Conservation (phyloP, 2,888 invertebrate species). For the Spatulosminthurus flaviceps region DNA sequence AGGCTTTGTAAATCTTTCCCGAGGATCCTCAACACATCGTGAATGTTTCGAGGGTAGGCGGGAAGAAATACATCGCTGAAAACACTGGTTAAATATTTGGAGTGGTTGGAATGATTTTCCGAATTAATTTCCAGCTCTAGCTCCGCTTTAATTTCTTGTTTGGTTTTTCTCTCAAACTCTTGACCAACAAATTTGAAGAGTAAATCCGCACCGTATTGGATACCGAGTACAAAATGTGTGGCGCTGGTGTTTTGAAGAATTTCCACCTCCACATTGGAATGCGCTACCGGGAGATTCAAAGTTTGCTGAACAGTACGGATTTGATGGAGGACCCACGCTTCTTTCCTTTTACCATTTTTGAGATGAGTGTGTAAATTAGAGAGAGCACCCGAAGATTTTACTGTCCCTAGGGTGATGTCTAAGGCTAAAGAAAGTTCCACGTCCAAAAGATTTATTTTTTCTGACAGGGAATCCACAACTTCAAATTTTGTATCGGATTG, state of each 20-base stretch:
- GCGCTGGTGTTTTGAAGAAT: neutral
- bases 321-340: neutral
- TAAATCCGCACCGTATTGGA: neutral
- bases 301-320: neutral
- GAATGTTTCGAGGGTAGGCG: neutral
- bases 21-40: neutral
- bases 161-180: neutral
- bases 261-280: neutral
- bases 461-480: neutral
- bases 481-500: neutral
- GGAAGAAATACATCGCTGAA: neutral
- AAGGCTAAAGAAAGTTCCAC: neutral
- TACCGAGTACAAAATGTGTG: neutral
- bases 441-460: neutral
- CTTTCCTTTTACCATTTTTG: neutral
- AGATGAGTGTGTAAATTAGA: neutral
- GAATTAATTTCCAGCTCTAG: neutral
- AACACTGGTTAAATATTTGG: neutral
- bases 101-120: neutral
- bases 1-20: neutral
- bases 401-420: neutral
- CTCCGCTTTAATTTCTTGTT: neutral
- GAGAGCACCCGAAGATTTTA: neutral
- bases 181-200: neutral
- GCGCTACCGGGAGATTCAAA: neutral